Evolutionary conservation across 2,797 vertebrate species (phyloP).

Genomic region (Onychomys arenicola): DNA sequence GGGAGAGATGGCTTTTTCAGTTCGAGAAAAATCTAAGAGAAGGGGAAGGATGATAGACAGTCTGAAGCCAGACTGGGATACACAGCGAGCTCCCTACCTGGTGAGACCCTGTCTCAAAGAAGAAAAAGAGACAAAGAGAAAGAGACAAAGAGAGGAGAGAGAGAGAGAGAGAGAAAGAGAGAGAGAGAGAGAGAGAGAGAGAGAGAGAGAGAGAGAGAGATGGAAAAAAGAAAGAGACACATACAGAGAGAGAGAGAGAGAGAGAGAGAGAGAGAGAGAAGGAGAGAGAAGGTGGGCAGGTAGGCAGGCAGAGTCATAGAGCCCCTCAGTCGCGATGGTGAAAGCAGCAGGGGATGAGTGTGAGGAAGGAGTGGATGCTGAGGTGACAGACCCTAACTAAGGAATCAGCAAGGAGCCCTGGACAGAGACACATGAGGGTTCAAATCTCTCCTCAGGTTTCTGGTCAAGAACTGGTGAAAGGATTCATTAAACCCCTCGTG

Average conservation of each 20-base stretch:
- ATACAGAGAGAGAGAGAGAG: neutral
- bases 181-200: too few relatives aligned
- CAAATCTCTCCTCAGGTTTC: neutral
- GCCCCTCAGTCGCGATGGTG: rapidly evolving
- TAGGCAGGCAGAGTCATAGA: neutral
- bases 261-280: too few relatives aligned
- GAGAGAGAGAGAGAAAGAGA: neutral
- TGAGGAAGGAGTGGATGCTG: neutral
- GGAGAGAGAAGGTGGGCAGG: neutral
- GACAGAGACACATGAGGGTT: neutral
- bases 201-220: neutral
- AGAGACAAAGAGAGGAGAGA: neutral
- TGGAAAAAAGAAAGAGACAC: neutral
- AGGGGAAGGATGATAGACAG: neutral
- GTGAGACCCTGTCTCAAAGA: neutral
- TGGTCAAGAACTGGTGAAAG: neutral
- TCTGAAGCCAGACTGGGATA: neutral
- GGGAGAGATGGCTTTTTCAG: too few relatives aligned
- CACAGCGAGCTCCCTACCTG: neutral
- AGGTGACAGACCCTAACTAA: neutral
- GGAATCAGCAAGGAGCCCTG: neutral
- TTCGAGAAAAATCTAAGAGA: neutral
- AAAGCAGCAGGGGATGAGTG: too few relatives aligned
- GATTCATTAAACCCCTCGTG: neutral
- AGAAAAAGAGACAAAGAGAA: neutral